Evolutionary conservation across 2,113 vertebrate species (phyloP).

Genomic region (Lepisosteus oculatus): DNA sequence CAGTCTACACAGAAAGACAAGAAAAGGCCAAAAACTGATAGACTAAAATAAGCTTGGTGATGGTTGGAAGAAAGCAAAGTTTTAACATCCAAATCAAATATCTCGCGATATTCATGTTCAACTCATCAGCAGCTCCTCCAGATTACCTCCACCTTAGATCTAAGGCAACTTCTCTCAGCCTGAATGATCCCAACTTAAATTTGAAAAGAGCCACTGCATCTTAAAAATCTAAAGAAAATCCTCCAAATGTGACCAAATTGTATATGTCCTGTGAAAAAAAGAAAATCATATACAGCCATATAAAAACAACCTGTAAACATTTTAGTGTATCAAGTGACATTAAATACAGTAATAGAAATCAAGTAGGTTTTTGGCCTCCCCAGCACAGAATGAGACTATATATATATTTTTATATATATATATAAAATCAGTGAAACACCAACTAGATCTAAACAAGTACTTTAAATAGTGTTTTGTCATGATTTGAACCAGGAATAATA

Average conservation of each 20-base stretch:
- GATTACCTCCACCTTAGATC: background rate
- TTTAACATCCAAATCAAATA: too few species aligned
- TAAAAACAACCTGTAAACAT: background rate
- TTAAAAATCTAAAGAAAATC: constrained; percentile 3
- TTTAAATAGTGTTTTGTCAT: constrained; percentile 50
- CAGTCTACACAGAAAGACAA: constrained; percentile 68
- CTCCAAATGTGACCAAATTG: too few species aligned
- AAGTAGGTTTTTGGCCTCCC: constrained; percentile 44
- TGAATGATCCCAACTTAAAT: background rate
- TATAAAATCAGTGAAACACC: constrained; percentile 50
- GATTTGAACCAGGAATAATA: constrained; percentile 50
- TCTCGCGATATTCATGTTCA: too few species aligned
- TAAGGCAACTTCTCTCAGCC: background rate
- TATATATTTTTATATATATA: constrained; percentile 54
- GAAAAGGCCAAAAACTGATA: constrained; percentile 43
- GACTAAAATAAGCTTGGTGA: too few species aligned
- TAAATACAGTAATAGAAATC: constrained; percentile 53
- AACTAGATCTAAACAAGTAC: constrained; percentile 45
- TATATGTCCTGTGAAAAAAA: too few species aligned
- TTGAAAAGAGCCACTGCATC: constrained; percentile 7
- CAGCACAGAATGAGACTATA: background rate
- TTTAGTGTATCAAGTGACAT: constrained; percentile 19
- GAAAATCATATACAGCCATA: background rate
- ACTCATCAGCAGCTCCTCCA: too few species aligned
- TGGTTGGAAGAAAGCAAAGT: too few species aligned